Evolutionary conservation across 2,888 invertebrate genomes (phyloP), one percentile per base, ranked within the genome.

Genomic region (Patella ulyssiponensis): DNA sequence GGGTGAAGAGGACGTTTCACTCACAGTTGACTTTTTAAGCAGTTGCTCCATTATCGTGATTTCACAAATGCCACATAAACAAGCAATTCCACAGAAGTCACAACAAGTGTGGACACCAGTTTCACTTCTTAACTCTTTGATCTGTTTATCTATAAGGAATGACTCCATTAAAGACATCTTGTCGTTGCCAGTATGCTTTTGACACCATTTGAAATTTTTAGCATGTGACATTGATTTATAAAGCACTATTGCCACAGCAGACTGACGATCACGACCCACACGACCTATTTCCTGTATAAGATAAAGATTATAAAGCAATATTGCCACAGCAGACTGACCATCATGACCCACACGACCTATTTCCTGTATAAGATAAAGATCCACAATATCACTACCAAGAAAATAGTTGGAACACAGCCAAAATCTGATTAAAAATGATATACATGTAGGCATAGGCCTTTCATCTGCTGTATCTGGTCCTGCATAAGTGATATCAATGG

Each of bases 211-310:
- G 33, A n/a, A 73, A 23, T n/a, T n/a, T 73, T 73, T 23, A 17
- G 11, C 17, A 53, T 20, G 23, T 73, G 58, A 56, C 23, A 73
- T 54, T 52, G 54, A 15, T 53, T 77, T 74, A 14, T 71, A 77
- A 0, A 79, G 44, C n/a, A 77, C 11, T 15, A 79, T 17, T 12
- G 72, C 54, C 20, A 75, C n/a, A 12, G 77, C 71, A 7, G 14
- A 9, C 56, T 5, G 15, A 4, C 75, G 73, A 74, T 77, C 74
- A 17, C 79, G 51, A 20, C 79, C 79, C 23, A 73, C 77, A 20
- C 77, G 53, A n/a, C 79, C 77, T 53, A 71, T 77, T 73, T 79
- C 75, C 69, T 79, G 79, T 15, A 77, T 54, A 5, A 81, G 14
- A 51, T 81, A 73, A 9, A 23, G 53, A 14, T 76, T 73, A n/a